Evolutionary conservation across 2,888 invertebrate species (phyloP), one percentile per base, ranked within the genome.

Genomic region (Orthosia cruda): DNA sequence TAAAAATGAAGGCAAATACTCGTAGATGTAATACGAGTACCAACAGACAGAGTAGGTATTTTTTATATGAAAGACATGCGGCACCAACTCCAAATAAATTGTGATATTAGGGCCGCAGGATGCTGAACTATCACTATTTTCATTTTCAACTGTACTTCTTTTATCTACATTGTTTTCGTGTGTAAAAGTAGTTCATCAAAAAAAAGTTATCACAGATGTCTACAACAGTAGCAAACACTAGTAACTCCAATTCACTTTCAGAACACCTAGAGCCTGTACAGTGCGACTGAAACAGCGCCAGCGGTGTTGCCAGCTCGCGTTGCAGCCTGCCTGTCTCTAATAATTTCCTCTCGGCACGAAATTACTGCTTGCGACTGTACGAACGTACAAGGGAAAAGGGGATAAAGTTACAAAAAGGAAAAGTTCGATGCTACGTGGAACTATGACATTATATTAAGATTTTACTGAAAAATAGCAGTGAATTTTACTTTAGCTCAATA

Each of bases 281-380:
- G 16, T 59, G 45, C n/a, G 45, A 23, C 57, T 71, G 58, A 77
- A 71, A 69, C 26, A 62, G 23, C 40, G 23, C 69, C 26, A 62
- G 23, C 40, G 20, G 49, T 50, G 54, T 62, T 26, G n/a, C 40
- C 26, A 68, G n/a, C 18, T 50, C 26, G 54, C 55, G 12, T 20
- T 32, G 20, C n/a, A 50, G 55, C 18, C 47, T 58, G 16, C 65
- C 63, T 40, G 57, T 26, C 55, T 57, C 45, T 80, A 71, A 80
- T 68, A 61, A 81, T 61, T 81, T 81, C 81, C 80, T 81, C 18
- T 54, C 15, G 18, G n/a, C 52, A 61, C n/a, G 32, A 74, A 70
- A 74, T 63, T 63, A 74, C 52, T 67, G 45, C 50, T 49, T 70
- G 50, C 18, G 26, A 55, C 55, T 78, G 55, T 77, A 13, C 52